These are phyloP conservation scores for Slavum lentiscoides DNA, from an alignment of 2,888 invertebrate genomes.

Conservation along the genomic window DNA sequence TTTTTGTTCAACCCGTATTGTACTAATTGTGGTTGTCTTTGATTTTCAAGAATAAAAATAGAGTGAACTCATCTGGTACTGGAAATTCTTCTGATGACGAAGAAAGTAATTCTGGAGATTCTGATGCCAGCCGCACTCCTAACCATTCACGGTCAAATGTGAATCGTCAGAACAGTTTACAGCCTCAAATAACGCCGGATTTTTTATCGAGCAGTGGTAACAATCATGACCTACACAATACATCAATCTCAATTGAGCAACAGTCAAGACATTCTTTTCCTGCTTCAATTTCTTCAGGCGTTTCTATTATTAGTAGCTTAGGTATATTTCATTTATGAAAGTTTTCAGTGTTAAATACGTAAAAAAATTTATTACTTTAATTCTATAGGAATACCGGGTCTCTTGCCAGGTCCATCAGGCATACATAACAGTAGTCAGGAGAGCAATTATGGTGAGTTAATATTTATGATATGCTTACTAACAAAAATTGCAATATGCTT, in stretches of 20 bases:
- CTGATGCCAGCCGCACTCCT: constrained; percentile 43
- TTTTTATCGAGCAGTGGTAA: constrained; percentile 61
- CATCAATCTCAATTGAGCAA: constrained; percentile 49
- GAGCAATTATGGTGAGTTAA: constrained; percentile 61
- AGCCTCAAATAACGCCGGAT: constrained; percentile 62
- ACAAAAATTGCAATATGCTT: constrained; percentile 35
- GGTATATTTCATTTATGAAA: constrained; percentile 5
- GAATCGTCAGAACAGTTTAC: constrained; percentile 38
- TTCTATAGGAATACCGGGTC: constrained; percentile 68
- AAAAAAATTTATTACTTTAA: not conserved
- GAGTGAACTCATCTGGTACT: constrained; percentile 32
- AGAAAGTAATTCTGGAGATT: constrained; percentile 53
- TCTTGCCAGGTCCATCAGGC: constrained; percentile 85
- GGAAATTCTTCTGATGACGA: constrained; percentile 54
- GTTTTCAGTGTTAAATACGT: not conserved
- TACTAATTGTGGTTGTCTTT: not conserved
- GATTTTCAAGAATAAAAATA: constrained; percentile 36
- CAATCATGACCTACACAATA: constrained; percentile 42
- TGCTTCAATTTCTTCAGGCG: constrained; percentile 45
- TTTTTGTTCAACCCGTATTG: not conserved
- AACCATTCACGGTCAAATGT: constrained; percentile 25
- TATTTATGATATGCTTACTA: constrained; percentile 33
- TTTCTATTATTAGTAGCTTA: constrained; percentile 51
- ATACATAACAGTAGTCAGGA: constrained; percentile 73
- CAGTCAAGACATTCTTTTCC: constrained; percentile 48